Evolutionary conservation across 2,797 vertebrate genomes (phyloP).

Genomic region (Etheostoma nigrum): DNA sequence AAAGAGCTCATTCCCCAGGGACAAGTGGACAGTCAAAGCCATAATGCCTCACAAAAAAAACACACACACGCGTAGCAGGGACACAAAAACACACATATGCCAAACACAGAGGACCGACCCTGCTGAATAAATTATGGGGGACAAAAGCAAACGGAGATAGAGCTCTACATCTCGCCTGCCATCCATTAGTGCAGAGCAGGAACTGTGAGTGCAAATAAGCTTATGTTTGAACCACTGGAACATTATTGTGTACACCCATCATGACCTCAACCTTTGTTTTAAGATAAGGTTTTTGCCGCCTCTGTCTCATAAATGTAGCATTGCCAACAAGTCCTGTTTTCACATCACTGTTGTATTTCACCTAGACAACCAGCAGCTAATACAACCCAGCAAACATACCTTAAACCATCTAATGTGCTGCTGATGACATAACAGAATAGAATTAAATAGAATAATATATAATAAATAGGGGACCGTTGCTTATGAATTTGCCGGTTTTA

Average conservation of each 20-base stretch:
- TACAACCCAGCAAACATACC: constrained; percentile 31
- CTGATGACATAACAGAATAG: constrained; percentile 3
- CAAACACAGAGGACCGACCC: constrained; percentile 49
- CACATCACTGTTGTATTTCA: constrained; percentile 31
- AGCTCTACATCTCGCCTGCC: constrained; percentile 44
- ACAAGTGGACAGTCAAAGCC: constrained; percentile 46
- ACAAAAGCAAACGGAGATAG: constrained; percentile 71
- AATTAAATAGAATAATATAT: neutral
- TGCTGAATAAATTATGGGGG: constrained; percentile 73
- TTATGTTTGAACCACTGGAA: constrained; percentile 56
- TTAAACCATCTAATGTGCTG: constrained; percentile 4
- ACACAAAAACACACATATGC: constrained; percentile 32
- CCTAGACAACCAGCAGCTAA: constrained; percentile 31
- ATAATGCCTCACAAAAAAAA: constrained; percentile 42
- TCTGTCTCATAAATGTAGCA: constrained; percentile 36
- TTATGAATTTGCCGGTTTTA: neutral
- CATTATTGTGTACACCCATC: constrained; percentile 39
- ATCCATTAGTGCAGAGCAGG: constrained; percentile 60
- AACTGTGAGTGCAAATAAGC: constrained; percentile 61
- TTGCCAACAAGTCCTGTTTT: constrained; percentile 20
- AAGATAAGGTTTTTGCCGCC: constrained; percentile 33
- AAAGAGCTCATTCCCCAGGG: constrained; percentile 45
- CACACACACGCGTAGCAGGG: constrained; percentile 8
- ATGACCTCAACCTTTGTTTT: constrained; percentile 50
- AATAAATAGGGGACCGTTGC: neutral